Evolutionary conservation across 2,797 vertebrate genomes (phyloP), one percentile per base, ranked within the genome.

Genomic region (Gymnocypris eckloni): DNA sequence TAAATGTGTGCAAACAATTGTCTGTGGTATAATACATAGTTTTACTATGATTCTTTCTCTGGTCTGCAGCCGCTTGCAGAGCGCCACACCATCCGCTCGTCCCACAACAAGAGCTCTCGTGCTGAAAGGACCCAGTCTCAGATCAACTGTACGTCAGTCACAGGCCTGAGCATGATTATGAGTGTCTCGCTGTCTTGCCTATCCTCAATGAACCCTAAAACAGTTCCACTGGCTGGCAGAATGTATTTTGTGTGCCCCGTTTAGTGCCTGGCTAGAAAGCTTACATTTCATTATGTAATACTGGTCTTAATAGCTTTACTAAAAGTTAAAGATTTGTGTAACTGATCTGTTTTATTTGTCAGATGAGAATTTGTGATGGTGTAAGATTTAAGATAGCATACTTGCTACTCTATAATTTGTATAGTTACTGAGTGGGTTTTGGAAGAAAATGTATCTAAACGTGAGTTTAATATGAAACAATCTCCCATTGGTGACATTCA

Each of bases 61-160:
- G n/a, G 18, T 50, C 78, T 12, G 6, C 64, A 99, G 98, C 96
- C 97, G 79, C 93, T 96, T 5, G 92, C 94, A 0, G 96, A 97
- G 90, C 96, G 98, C 87, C 98, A 98, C 89, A 99, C 98, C n/a
- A 99, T 99, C 92, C 97, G 97, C 86, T 99, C 98, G 76, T 96
- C 95, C 41, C 89, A 80, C 50, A 98, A 97, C 93, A 97, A 97
- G 92, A 96, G 96, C 3, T 87, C 94, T 82, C 92, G 97, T 91
- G 96, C 97, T 2, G 98, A 98, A 90, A 96, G 96, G 89, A 99
- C 98, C 0, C 97, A 95, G 0, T 99, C 98, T 0, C 98, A 99
- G 95, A 97, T 99, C 2, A 96, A 99, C 92, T 98, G 98, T 99
- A 94, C 96, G 98, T 97, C 59, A 12, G 22, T 1, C 16, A 10